Conservation (phyloP, 2,113 vertebrate genomes). For the Diphyllodes magnificus region DNA sequence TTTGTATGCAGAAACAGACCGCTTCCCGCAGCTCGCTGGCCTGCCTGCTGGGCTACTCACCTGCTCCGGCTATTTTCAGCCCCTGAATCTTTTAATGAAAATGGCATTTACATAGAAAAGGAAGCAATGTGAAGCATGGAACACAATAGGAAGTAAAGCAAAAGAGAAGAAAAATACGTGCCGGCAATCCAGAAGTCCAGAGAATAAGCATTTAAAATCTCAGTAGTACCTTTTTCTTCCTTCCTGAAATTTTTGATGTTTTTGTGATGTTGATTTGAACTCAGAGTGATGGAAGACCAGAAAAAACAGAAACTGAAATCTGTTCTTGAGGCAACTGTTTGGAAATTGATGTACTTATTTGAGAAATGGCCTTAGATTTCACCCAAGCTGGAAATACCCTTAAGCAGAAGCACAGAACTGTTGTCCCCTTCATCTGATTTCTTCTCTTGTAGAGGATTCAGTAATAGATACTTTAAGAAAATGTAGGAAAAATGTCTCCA, state of each 20-base stretch:
- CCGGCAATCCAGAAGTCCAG: background rate
- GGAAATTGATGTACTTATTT: background rate
- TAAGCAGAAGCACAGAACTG: background rate
- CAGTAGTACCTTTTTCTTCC: background rate
- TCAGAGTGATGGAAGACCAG: background rate
- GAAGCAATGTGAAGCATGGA: background rate
- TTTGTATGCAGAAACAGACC: slow-evolving; percentile 8
- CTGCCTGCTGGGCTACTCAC: slow-evolving; percentile 40
- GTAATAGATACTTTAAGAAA: background rate
- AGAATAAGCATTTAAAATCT: background rate
- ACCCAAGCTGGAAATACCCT: background rate
- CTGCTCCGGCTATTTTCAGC: background rate
- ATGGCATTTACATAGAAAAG: background rate
- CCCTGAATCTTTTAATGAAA: background rate
- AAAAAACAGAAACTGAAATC: background rate
- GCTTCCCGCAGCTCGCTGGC: background rate
- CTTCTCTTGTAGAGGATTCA: background rate
- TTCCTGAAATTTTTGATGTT: background rate
- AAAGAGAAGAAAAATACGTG: background rate
- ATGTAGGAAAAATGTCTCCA: background rate
- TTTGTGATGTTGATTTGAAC: background rate
- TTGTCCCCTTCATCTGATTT: background rate
- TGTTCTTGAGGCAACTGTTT: background rate
- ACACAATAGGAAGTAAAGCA: background rate
- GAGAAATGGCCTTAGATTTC: background rate